Evolutionary conservation across 2,113 vertebrate species (phyloP).

Genomic region (Salminus brasiliensis): DNA sequence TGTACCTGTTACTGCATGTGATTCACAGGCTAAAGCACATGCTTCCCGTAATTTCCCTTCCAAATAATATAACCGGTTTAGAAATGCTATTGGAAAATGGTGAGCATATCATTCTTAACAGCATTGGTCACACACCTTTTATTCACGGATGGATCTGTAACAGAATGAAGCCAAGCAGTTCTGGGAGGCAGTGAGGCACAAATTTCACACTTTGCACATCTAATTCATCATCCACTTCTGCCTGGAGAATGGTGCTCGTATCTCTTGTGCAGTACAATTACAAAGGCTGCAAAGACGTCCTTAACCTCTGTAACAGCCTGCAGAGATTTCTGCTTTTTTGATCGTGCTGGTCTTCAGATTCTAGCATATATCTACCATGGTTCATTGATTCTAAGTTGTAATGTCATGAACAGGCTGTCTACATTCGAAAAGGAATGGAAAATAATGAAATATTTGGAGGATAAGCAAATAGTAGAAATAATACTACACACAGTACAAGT

Average conservation of each 20-base stretch:
- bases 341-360: background rate
- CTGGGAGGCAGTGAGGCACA: background rate
- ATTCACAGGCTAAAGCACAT: constrained; percentile 19
- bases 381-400: background rate
- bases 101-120: constrained; percentile 9
- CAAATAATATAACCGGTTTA: constrained; percentile 30
- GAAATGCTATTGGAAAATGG: constrained; percentile 16
- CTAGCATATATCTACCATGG: too few relatives aligned
- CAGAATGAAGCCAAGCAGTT: background rate
- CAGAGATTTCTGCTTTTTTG: background rate
- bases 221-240: background rate
- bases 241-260: background rate
- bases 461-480: background rate
- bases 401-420: background rate
- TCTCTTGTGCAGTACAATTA: background rate
- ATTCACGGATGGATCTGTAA: background rate
- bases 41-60: constrained; percentile 3
- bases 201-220: background rate
- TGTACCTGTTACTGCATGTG: constrained; percentile 43
- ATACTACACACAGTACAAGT: background rate
- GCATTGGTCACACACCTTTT: constrained; percentile 14
- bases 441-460: background rate
- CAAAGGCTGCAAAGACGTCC: background rate
- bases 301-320: background rate
- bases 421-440: background rate